phyloP scores from a whole-genome alignment of 37 sponge, comb jelly and placozoan genomes.

The Aplysina aerophoba region DNA sequence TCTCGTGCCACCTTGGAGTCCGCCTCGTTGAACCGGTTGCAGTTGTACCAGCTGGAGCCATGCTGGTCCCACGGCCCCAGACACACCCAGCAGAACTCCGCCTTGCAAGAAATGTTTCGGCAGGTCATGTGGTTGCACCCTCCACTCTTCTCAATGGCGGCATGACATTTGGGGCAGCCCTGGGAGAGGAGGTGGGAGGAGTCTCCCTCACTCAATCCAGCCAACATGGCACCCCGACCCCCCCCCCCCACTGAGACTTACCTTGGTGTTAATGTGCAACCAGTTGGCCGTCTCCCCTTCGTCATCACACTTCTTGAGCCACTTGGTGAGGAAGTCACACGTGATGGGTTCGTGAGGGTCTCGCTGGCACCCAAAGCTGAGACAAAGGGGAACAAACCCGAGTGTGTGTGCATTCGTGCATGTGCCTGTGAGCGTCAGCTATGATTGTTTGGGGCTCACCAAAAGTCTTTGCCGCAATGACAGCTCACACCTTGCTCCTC shows the following conservation, averaged over 20 bases:
- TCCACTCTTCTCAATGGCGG: conserved; percentile 95
- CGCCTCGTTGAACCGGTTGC: conserved; percentile 84
- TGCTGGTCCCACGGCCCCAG: conserved; percentile 92
- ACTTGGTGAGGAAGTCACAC: conserved; percentile 62
- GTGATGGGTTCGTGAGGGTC: conserved; percentile 69
- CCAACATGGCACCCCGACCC: background rate
- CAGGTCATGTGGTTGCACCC: conserved; percentile 96
- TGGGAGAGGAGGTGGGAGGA: background rate
- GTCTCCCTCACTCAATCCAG: background rate
- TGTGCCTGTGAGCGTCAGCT: no score
- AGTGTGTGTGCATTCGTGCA: background rate
- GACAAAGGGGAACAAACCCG: background rate
- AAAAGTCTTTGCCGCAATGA: conserved; percentile 79
- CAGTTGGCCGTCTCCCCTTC: conserved; percentile 95
- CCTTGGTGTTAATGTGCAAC: conserved; percentile 93
- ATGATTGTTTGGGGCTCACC: conserved; percentile 46
- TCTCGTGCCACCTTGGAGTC: conserved; percentile 79
- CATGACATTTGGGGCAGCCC: conserved; percentile 92
- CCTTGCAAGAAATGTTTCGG: conserved; percentile 65
- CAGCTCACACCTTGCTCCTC: conserved; percentile 68
- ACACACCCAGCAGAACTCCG: conserved; percentile 95
- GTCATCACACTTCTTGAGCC: conserved; percentile 95
- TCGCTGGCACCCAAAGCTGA: conserved; percentile 63
- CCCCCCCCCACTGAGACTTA: background rate
- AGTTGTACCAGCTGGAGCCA: conserved; percentile 95